A percentile compares a stretch with the other conserved stretches of the same genome.
Conservation (phyloP, 2,888 invertebrate genomes). For the Cerastoderma edule region DNA sequence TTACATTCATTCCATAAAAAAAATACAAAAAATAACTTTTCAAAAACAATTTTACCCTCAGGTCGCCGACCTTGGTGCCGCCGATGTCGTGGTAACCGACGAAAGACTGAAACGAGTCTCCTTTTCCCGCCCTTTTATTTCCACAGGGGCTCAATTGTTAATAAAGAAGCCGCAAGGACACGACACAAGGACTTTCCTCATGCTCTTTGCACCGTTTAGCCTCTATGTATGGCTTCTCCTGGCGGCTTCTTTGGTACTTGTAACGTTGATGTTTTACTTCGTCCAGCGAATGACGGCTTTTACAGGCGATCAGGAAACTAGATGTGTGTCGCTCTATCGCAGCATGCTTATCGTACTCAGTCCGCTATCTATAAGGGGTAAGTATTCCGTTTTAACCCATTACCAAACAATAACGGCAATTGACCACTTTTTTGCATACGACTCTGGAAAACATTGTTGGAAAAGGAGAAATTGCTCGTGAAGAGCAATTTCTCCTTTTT, state of each 20-base stretch:
- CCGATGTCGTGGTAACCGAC: conserved; percentile 30
- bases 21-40: not conserved
- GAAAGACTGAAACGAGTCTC: conserved; percentile 18
- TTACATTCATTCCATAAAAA: not conserved
- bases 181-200: not conserved
- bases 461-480: no score
- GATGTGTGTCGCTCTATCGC: not conserved
- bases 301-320: not conserved
- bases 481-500: no score
- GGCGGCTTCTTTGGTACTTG: not conserved
- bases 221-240: conserved; percentile 28
- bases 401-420: not conserved
- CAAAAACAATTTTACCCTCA: not conserved
- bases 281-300: not conserved
- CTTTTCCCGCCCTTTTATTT: conserved; percentile 33
- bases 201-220: conserved; percentile 24
- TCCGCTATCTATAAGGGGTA: not conserved
- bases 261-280: not conserved
- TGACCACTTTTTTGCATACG: not conserved
- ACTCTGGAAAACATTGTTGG: not conserved
- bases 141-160: conserved; percentile 36
- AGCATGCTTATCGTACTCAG: not conserved
- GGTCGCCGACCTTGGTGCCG: conserved; percentile 36
- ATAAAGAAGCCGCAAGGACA: conserved; percentile 17
- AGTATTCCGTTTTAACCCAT: not conserved